phyloP scores from a whole-genome alignment of 2,113 vertebrate species.

The Phaethornis superciliosus region DNA sequence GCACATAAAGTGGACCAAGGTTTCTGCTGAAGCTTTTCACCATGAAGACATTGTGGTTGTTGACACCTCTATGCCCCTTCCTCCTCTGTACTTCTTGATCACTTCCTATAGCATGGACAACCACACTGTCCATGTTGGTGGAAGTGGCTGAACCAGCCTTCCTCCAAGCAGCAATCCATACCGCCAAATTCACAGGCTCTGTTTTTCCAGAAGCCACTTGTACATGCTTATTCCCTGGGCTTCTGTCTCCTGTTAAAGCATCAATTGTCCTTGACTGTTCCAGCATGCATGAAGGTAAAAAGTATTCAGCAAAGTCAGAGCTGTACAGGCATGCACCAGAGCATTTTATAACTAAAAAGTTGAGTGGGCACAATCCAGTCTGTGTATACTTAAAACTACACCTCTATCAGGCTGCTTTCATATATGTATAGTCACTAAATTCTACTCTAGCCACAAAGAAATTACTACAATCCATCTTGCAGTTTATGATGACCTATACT shows the following conservation, averaged over 20 bases:
- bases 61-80: neutral
- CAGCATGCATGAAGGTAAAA: neutral
- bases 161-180: neutral
- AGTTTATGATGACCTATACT: neutral
- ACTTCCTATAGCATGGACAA: neutral
- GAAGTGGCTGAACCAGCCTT: neutral
- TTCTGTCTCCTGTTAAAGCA: neutral
- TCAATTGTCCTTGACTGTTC: neutral
- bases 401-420: neutral
- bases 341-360: neutral
- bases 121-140: neutral
- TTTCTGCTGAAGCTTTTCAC: neutral
- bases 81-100: neutral
- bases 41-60: neutral
- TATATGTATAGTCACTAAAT: neutral
- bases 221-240: neutral
- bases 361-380: neutral
- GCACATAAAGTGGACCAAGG: neutral
- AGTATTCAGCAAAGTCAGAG: neutral
- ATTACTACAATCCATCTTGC: neutral
- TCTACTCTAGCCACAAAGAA: neutral
- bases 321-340: neutral
- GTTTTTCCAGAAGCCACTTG: neutral
- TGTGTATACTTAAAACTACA: neutral
- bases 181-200: neutral